Evolutionary conservation across 2,888 invertebrate genomes (phyloP).

Genomic region (Polydrusus pterygomalis): DNA sequence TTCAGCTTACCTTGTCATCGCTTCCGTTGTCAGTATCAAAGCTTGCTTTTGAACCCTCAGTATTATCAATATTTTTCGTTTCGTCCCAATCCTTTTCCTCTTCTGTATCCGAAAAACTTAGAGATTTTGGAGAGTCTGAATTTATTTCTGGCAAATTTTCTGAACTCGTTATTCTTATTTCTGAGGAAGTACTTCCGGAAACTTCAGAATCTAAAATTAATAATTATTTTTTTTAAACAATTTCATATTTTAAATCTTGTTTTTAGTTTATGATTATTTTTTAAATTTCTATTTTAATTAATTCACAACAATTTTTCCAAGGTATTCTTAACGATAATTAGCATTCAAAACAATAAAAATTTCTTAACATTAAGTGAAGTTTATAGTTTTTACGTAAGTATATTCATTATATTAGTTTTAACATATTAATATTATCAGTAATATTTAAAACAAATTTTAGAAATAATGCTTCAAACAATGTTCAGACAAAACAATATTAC

Average conservation of each 20-base stretch:
- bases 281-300: no score
- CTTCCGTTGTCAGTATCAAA: slow-evolving; percentile 22
- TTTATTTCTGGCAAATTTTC: slow-evolving; percentile 53
- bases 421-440: no score
- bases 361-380: no score
- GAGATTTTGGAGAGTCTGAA: slow-evolving; percentile 50
- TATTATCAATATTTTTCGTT: slow-evolving; percentile 21
- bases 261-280: neutral
- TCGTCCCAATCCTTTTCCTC: slow-evolving; percentile 52
- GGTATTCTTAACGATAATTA: no score
- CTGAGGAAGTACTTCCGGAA: slow-evolving; percentile 50
- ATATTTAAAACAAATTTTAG: no score
- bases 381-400: no score
- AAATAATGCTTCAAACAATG: no score
- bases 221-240: no score
- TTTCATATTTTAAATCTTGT: slow-evolving; percentile 14
- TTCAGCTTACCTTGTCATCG: slow-evolving; percentile 22
- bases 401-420: no score
- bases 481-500: slow-evolving; percentile 36
- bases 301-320: no score
- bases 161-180: slow-evolving; percentile 16
- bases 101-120: slow-evolving; percentile 50
- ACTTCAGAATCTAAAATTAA: slow-evolving; percentile 43
- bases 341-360: no score
- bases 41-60: slow-evolving; percentile 21